Conservation (phyloP, 2,797 vertebrate genomes). For the Danio choprae region DNA sequence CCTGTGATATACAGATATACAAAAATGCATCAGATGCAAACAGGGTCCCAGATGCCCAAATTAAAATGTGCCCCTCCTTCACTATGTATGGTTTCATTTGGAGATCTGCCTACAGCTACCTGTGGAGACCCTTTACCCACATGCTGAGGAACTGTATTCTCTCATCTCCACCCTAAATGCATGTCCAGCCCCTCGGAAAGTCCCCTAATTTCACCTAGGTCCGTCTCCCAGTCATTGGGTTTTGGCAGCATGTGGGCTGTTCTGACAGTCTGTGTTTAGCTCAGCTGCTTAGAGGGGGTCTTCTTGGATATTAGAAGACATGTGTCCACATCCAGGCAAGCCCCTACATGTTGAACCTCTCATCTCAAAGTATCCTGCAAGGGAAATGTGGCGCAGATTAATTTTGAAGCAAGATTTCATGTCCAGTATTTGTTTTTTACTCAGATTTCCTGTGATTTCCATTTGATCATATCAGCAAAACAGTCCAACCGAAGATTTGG, state of each 20-base stretch:
- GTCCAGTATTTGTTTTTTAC: neutral
- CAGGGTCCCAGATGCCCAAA: constrained; percentile 59
- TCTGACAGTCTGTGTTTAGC: constrained; percentile 74
- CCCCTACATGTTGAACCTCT: constrained; percentile 73
- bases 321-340: constrained; percentile 73
- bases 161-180: constrained; percentile 66
- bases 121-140: constrained; percentile 57
- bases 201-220: constrained; percentile 70
- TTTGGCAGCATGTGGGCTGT: constrained; percentile 75
- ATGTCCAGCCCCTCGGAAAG: constrained; percentile 69
- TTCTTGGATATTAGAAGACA: constrained; percentile 75
- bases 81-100: constrained; percentile 47
- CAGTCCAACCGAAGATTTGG: neutral
- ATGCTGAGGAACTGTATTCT: constrained; percentile 44
- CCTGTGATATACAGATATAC: too few species aligned
- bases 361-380: constrained; percentile 62
- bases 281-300: constrained; percentile 74
- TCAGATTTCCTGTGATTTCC: constrained; percentile 4
- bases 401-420: neutral
- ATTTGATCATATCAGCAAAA: neutral
- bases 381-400: constrained; percentile 6
- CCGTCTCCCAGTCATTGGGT: constrained; percentile 65
- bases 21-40: neutral
- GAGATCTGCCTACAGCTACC: constrained; percentile 54
- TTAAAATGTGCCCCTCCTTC: constrained; percentile 60